Conservation (phyloP, 2,797 vertebrate genomes). For the Halcyon leucocephala region DNA sequence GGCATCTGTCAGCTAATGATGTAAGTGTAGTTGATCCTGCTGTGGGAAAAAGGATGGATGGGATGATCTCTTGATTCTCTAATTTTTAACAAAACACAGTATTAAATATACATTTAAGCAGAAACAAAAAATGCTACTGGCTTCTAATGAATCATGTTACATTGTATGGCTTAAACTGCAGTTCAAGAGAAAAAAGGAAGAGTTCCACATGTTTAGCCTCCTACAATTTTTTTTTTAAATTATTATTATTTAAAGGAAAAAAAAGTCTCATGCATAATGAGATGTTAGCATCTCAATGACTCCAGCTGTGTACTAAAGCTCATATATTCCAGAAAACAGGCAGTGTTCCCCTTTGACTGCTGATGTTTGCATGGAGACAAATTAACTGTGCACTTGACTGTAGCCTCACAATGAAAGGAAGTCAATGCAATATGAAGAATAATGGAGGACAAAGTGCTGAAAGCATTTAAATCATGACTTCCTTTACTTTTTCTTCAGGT, state of each 20-base stretch:
- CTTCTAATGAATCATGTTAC: neutral
- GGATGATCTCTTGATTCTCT: neutral
- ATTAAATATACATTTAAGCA: neutral
- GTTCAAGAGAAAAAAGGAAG: neutral
- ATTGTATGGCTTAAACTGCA: neutral
- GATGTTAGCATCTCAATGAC: neutral
- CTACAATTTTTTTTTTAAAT: neutral
- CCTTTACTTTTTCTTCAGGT: neutral
- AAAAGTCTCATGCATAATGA: neutral
- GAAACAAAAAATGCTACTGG: neutral
- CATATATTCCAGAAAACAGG: neutral
- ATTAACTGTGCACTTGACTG: neutral
- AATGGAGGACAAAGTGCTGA: neutral
- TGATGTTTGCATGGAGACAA: neutral
- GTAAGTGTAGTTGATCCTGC: neutral
- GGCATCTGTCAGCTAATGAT: slow-evolving; percentile 14
- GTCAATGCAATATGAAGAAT: neutral
- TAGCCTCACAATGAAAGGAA: neutral
- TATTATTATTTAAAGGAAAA: neutral
- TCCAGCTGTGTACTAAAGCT: neutral
- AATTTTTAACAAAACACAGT: neutral
- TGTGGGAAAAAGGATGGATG: neutral
- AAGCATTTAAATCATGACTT: neutral
- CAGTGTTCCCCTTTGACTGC: neutral
- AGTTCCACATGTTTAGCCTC: neutral